Conservation (phyloP, 64 coral and sea anemone species). For the Acropora yongei region DNA sequence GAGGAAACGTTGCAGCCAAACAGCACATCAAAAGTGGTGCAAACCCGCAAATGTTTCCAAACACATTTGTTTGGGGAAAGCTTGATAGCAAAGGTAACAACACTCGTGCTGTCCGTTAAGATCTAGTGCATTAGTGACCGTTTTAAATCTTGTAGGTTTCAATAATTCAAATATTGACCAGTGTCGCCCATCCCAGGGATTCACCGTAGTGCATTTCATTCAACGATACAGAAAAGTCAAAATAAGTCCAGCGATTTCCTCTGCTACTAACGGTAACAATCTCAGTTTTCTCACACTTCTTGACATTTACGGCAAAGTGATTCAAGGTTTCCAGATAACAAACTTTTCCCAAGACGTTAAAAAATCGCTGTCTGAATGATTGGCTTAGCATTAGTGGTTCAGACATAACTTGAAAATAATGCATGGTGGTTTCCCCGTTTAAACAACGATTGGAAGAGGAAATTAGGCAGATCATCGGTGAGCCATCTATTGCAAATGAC, state of each 20-base stretch:
- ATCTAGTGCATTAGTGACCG: neutral
- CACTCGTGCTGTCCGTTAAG: slow-evolving; percentile 8
- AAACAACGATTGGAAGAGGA: neutral
- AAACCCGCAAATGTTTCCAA: slow-evolving; percentile 19
- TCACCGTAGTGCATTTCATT: too few species aligned
- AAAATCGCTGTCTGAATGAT: too few species aligned
- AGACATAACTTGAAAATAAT: slow-evolving; percentile 14
- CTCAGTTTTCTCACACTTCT: slow-evolving; percentile 4
- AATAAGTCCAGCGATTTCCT: slow-evolving; percentile 59
- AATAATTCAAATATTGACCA: too few species aligned
- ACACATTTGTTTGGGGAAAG: slow-evolving; percentile 31
- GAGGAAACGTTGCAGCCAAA: slow-evolving; percentile 29
- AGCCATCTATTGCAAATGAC: slow-evolving; percentile 6
- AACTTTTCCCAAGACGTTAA: neutral
- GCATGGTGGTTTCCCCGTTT: neutral
- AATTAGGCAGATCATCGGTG: neutral
- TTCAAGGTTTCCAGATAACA: neutral
- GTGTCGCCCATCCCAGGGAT: too few species aligned
- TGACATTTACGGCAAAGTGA: slow-evolving; percentile 34
- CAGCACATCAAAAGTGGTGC: slow-evolving; percentile 2
- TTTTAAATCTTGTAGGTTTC: too few species aligned
- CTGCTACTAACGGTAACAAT: slow-evolving; percentile 16
- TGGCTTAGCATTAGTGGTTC: neutral
- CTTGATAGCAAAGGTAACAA: slow-evolving; percentile 30
- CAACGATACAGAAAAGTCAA: slow-evolving; percentile 29